Conservation (phyloP, 2,113 vertebrate genomes). For the Xenopus laevis region DNA sequence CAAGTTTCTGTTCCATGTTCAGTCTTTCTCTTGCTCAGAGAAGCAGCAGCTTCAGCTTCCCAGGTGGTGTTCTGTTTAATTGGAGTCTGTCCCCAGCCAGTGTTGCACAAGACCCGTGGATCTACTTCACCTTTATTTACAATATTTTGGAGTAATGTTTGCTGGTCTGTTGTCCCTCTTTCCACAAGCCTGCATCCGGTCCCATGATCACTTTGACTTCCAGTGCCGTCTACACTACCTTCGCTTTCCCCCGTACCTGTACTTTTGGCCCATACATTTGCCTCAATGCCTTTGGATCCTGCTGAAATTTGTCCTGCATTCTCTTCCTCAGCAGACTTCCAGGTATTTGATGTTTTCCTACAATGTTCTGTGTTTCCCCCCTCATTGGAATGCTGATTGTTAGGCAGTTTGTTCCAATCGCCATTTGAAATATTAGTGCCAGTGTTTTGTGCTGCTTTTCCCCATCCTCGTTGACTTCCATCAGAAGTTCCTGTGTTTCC, state of each 20-base stretch:
- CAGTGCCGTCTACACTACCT: slow-evolving; percentile 79
- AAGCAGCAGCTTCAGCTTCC: slow-evolving; percentile 75
- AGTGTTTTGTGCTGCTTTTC: slow-evolving; percentile 70
- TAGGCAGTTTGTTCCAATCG: slow-evolving; percentile 82
- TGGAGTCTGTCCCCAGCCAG: slow-evolving; percentile 96
- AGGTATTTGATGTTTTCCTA: slow-evolving; percentile 85
- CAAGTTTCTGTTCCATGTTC: slow-evolving; percentile 82
- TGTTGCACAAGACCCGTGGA: slow-evolving; percentile 93
- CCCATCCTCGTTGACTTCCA: slow-evolving; percentile 80
- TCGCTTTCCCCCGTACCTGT: slow-evolving; percentile 74
- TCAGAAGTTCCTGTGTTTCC: slow-evolving; percentile 65
- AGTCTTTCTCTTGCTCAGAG: slow-evolving; percentile 75
- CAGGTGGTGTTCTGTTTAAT: slow-evolving; percentile 94
- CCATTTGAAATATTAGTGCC: slow-evolving; percentile 72
- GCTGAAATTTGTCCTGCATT: slow-evolving; percentile 55
- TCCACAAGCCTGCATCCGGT: slow-evolving; percentile 65
- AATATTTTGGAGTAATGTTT: slow-evolving; percentile 66
- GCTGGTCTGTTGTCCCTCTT: slow-evolving; percentile 71
- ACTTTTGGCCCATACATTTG: slow-evolving; percentile 68
- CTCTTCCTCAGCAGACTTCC: slow-evolving; percentile 90
- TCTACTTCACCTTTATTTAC: slow-evolving; percentile 80
- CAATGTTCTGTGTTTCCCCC: slow-evolving; percentile 55
- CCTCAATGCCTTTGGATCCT: slow-evolving; percentile 28
- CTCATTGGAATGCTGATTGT: slow-evolving; percentile 79
- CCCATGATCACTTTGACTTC: slow-evolving; percentile 72